Evolutionary conservation across 2,113 vertebrate genomes (phyloP).

Genomic region (Macquaria ambigua): DNA sequence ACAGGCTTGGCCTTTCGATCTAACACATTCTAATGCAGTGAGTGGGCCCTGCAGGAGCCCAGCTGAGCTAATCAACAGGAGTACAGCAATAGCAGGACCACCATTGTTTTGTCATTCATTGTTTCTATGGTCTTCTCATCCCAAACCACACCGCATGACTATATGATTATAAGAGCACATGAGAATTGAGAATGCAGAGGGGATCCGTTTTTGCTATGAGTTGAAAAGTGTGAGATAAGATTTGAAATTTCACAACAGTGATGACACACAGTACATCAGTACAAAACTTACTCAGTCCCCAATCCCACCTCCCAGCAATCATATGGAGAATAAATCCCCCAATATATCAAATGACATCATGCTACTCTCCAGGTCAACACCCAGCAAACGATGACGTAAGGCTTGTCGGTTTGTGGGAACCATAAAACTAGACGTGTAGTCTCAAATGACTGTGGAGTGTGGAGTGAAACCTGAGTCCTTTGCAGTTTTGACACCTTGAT

Average conservation of each 20-base stretch:
- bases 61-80: constrained; percentile 62
- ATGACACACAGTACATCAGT: background rate
- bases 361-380: constrained; percentile 47
- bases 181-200: constrained; percentile 18
- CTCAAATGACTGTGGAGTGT: constrained; percentile 52
- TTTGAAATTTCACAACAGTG: constrained; percentile 21
- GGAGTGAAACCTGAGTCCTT: constrained; percentile 49
- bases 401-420: constrained; percentile 44
- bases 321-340: constrained; percentile 52
- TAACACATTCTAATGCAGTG: constrained; percentile 61
- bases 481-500: constrained; percentile 14
- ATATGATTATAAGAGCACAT: background rate
- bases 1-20: constrained; percentile 51
- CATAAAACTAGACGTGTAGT: constrained; percentile 48
- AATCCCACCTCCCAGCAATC: constrained; percentile 10
- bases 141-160: constrained; percentile 36
- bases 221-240: constrained; percentile 41
- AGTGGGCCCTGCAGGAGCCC: constrained; percentile 41
- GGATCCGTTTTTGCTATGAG: background rate
- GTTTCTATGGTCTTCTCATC: constrained; percentile 31
- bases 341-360: constrained; percentile 68
- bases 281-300: background rate
- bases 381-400: constrained; percentile 67
- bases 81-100: constrained; percentile 35
- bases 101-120: constrained; percentile 43